Conservation (phyloP, 2,888 invertebrate genomes). For the Acanthosepion lycidas region DNA sequence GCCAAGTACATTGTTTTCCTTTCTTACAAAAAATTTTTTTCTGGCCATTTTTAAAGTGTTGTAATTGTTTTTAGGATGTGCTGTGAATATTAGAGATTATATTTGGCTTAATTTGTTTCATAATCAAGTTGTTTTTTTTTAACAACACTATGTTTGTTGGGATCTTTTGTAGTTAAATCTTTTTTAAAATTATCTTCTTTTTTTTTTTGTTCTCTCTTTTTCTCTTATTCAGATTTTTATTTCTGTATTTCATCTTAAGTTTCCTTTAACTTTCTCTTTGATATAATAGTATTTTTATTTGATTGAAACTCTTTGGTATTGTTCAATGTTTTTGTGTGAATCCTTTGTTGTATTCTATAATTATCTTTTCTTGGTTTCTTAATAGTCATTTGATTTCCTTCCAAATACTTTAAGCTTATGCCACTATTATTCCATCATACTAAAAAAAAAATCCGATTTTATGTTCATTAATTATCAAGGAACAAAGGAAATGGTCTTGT, state of each 20-base stretch:
- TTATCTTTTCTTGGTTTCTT: neutral
- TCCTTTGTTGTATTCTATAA: neutral
- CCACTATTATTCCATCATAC: neutral
- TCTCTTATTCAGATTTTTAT: neutral
- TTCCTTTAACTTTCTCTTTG: neutral
- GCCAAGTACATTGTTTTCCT: neutral
- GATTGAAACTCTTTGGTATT: neutral
- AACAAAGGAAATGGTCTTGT: neutral
- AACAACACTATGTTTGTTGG: neutral
- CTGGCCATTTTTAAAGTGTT: neutral
- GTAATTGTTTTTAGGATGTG: neutral
- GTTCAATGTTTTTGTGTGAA: neutral
- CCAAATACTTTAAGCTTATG: neutral
- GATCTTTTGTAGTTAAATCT: neutral
- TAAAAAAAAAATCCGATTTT: neutral
- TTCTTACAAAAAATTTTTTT: neutral
- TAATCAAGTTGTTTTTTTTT: neutral
- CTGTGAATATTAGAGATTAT: neutral
- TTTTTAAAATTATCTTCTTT: neutral
- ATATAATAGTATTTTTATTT: neutral
- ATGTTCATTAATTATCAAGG: neutral
- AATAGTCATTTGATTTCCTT: neutral
- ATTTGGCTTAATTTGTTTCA: neutral
- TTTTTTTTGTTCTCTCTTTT: neutral
- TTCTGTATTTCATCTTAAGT: neutral